phyloP scores from a whole-genome alignment of 2,113 vertebrate genomes.

The Hymenochirus boettgeri region DNA sequence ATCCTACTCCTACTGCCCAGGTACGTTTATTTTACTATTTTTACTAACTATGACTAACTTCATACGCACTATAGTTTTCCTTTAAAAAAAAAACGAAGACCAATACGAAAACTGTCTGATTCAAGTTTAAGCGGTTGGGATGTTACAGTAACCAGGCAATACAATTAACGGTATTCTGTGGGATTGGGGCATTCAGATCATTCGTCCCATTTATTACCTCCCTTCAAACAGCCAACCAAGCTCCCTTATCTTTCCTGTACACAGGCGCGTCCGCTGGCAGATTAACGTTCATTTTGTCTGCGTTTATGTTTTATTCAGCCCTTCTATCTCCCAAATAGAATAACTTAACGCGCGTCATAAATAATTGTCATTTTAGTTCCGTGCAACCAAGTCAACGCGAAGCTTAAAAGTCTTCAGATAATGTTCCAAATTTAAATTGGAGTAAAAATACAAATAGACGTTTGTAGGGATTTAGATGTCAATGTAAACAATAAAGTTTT shows the following conservation, averaged over 20 bases:
- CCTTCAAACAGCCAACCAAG: not conserved
- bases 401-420: not conserved
- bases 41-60: too few species aligned
- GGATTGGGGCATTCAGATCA: not conserved
- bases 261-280: not conserved
- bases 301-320: not conserved
- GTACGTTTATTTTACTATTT: too few species aligned
- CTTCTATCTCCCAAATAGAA: slow-evolving; percentile 1
- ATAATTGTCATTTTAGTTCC: not conserved
- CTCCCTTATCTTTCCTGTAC: not conserved
- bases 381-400: not conserved
- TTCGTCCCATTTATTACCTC: not conserved
- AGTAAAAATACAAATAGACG: not conserved
- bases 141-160: not conserved
- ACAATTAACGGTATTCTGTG: not conserved
- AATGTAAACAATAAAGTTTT: not conserved
- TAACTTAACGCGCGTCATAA: not conserved
- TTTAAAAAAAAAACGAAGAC: too few species aligned
- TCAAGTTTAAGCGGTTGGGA: too few species aligned
- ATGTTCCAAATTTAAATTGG: not conserved
- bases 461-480: not conserved
- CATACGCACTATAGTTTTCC: too few species aligned
- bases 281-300: not conserved
- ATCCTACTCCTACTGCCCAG: too few species aligned
- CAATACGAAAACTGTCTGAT: too few species aligned